Evolutionary conservation across 2,113 vertebrate species (phyloP).

Genomic region (Lepidothrix coronata): DNA sequence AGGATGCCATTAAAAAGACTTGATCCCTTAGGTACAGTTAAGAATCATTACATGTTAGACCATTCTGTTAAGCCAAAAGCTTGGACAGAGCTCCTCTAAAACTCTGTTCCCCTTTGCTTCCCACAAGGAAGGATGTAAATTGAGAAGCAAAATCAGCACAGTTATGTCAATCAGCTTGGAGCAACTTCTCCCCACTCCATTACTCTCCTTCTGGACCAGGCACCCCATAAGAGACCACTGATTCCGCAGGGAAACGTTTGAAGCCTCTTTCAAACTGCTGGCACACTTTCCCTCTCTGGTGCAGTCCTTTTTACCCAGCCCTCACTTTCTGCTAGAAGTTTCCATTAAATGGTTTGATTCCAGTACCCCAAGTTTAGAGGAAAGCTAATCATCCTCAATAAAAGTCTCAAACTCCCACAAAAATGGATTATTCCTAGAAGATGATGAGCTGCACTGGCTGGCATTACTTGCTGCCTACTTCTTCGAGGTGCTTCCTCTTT

Average conservation of each 20-base stretch:
- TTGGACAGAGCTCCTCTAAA: neutral
- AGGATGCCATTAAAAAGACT: neutral
- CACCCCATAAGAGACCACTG: neutral
- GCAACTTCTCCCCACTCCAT: accelerated
- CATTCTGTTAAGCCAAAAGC: neutral
- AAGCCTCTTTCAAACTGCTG: accelerated
- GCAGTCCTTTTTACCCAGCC: neutral
- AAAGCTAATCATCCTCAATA: neutral
- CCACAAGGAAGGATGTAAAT: neutral
- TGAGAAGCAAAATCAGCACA: neutral
- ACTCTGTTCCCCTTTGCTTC: neutral
- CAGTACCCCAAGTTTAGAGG: neutral
- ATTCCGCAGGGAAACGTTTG: neutral
- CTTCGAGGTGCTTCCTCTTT: neutral
- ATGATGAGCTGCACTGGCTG: neutral
- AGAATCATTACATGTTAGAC: neutral
- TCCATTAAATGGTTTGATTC: neutral
- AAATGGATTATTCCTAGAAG: neutral
- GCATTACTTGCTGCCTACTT: neutral
- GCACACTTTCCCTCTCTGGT: neutral
- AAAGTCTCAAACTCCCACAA: neutral
- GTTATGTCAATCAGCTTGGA: neutral
- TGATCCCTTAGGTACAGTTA: neutral
- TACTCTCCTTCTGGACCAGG: neutral
- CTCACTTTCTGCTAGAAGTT: neutral